These are phyloP conservation scores for Mirza zaza DNA, from an alignment of 2,113 vertebrate species.

Conservation along the genomic window DNA sequence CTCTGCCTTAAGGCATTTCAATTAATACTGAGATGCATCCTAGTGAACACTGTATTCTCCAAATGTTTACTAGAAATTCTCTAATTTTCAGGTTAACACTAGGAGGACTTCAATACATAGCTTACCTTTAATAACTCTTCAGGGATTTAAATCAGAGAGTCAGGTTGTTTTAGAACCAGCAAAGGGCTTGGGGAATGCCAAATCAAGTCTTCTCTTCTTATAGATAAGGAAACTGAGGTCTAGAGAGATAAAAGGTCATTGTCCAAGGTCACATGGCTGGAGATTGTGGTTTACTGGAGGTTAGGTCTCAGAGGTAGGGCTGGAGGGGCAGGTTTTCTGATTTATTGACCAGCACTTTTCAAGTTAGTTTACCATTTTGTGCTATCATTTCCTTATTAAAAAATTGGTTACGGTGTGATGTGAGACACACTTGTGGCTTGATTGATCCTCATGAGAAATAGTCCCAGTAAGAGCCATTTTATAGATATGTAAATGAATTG, in stretches of 20 bases:
- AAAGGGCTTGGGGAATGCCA: neutral
- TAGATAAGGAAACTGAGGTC: neutral
- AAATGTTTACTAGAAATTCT: conserved; percentile 76
- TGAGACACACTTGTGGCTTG: neutral
- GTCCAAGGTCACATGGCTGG: neutral
- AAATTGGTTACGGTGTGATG: neutral
- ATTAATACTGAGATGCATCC: conserved; percentile 76
- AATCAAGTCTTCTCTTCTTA: neutral
- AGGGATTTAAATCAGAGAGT: neutral
- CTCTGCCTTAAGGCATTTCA: conserved; percentile 80
- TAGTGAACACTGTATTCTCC: conserved; percentile 73
- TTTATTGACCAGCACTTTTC: neutral
- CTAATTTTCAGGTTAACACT: conserved; percentile 62
- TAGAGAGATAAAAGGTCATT: neutral
- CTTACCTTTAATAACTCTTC: conserved; percentile 19
- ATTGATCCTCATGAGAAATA: neutral
- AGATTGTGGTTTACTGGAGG: neutral
- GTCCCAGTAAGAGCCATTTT: neutral
- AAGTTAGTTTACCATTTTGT: neutral
- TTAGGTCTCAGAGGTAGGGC: neutral
- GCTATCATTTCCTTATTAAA: neutral
- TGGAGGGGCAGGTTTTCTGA: neutral
- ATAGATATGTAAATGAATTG: neutral
- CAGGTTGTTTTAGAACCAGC: neutral
- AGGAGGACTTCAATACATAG: conserved; percentile 1